Evolutionary conservation across 2,113 vertebrate genomes (phyloP).

Genomic region (Sula dactylatra): DNA sequence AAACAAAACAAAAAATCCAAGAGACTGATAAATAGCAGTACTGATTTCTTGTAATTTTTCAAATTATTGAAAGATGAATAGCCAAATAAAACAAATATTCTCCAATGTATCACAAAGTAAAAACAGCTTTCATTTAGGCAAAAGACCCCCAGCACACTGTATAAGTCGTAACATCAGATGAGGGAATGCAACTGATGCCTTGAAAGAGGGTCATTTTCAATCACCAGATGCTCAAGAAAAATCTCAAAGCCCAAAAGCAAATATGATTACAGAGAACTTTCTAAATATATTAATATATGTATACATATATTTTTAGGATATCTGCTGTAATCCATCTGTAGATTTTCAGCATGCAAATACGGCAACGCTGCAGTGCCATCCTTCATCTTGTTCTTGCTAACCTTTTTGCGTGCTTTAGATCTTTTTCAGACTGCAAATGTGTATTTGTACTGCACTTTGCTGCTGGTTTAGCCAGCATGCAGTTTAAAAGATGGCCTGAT

Average conservation of each 20-base stretch:
- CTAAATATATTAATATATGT: not conserved
- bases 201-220: not conserved
- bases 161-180: not conserved
- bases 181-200: not conserved
- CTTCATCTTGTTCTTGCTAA: not conserved
- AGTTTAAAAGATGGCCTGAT: not conserved
- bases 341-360: not conserved
- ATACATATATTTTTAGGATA: conserved; percentile 20
- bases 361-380: not conserved
- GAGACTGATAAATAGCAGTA: not conserved
- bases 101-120: not conserved
- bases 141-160: not conserved
- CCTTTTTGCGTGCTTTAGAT: not conserved
- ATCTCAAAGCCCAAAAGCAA: not conserved
- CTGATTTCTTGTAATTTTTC: not conserved
- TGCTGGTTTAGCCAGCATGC: not conserved
- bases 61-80: not conserved
- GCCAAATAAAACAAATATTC: not conserved
- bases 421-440: not conserved
- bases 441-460: not conserved
- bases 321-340: not conserved
- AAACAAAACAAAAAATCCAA: not conserved
- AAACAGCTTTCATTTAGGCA: not conserved
- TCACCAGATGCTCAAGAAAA: not conserved
- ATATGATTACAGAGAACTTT: not conserved